Percentiles rank a stretch among this genome's conserved stretches.
Conservation (phyloP, 2,888 invertebrate genomes). For the Athrips mouffetella region DNA sequence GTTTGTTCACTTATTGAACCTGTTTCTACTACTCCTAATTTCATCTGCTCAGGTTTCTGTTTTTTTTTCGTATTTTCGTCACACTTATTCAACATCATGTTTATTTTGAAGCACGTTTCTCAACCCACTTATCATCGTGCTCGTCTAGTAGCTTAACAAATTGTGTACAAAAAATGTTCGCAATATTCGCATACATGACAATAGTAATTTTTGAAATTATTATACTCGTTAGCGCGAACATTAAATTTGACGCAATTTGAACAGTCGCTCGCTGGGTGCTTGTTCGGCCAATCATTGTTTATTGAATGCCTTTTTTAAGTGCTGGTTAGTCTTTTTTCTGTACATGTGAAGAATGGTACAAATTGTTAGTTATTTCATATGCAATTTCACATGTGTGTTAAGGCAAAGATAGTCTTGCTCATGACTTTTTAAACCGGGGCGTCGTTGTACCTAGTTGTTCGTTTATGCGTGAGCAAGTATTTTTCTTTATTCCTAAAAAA, state of each 20-base stretch:
- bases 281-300: slow-evolving; percentile 2
- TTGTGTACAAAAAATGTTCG: slow-evolving; percentile 2
- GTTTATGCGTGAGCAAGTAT: too few species aligned
- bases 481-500: too few species aligned
- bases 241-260: slow-evolving; percentile 5
- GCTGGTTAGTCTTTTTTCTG: neutral
- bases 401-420: too few species aligned
- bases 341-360: neutral
- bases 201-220: slow-evolving; percentile 3
- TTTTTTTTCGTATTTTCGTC: too few species aligned
- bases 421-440: neutral
- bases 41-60: too few species aligned
- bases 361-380: neutral
- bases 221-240: neutral
- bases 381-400: neutral
- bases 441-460: too few species aligned
- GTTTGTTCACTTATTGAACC: too few species aligned
- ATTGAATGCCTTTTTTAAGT: slow-evolving; percentile 1
- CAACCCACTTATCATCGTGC: neutral
- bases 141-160: slow-evolving; percentile 4
- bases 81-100: neutral
- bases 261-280: neutral
- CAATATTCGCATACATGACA: neutral
- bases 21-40: neutral
- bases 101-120: neutral